Percentiles rank a stretch among this genome's conserved stretches.
Evolutionary conservation across 2,797 vertebrate species (phyloP).

Genomic region (Oreonectes daqikongensis): DNA sequence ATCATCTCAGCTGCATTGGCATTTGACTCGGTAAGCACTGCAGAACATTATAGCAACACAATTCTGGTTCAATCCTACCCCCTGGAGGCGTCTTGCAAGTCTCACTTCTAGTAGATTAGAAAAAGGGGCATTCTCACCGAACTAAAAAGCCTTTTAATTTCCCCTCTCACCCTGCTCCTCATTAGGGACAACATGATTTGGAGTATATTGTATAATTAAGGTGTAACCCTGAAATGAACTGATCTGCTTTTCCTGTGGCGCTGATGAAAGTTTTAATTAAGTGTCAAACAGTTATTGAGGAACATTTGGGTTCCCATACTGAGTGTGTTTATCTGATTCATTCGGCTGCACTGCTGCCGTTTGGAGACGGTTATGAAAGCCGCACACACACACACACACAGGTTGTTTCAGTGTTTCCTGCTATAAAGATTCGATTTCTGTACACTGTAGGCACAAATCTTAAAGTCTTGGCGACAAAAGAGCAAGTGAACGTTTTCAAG

Average conservation of each 20-base stretch:
- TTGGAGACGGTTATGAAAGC: conserved; percentile 50
- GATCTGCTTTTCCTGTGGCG: conserved; percentile 69
- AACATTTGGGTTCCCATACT: conserved; percentile 63
- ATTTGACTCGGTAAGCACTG: conserved; percentile 13
- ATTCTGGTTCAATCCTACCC: conserved; percentile 44
- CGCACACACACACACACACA: conserved; percentile 17
- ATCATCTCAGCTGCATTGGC: conserved; percentile 30
- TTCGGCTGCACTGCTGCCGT: conserved; percentile 56
- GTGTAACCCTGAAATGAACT: conserved; percentile 63
- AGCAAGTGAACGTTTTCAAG: not conserved
- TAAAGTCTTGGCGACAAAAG: conserved; percentile 4
- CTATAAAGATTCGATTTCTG: conserved; percentile 27
- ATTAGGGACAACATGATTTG: conserved; percentile 62
- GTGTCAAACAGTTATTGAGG: conserved; percentile 70
- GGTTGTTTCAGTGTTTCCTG: not conserved
- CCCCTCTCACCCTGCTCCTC: conserved; percentile 55
- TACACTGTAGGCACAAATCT: not conserved
- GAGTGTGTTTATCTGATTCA: conserved; percentile 70
- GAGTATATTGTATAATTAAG: conserved; percentile 65
- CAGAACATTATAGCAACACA: conserved; percentile 32
- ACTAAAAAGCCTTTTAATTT: conserved; percentile 58
- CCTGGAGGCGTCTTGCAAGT: conserved; percentile 39
- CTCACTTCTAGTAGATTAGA: conserved; percentile 33
- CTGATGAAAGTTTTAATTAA: conserved; percentile 78
- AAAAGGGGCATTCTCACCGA: conserved; percentile 43